Evolutionary conservation across 2,797 vertebrate genomes (phyloP).

Genomic region (Scolopax bukidnonensis): DNA sequence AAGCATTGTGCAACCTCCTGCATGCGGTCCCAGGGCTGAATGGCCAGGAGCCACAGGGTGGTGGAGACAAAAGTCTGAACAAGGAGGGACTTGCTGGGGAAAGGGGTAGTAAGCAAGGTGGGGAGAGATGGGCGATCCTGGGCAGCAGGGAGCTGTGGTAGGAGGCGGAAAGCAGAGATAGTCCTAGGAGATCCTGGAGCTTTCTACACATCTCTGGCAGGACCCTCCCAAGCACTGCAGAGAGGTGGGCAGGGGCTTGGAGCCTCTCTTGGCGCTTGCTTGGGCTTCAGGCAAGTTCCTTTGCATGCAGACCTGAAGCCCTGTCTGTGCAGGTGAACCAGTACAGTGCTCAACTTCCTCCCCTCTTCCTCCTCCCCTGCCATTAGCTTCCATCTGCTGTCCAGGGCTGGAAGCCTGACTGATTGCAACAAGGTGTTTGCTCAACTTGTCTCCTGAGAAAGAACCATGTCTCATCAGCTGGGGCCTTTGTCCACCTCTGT

Average conservation of each 20-base stretch:
- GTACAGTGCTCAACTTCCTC: neutral
- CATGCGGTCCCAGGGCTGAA: fast-evolving
- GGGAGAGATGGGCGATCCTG: neutral
- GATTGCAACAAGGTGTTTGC: neutral
- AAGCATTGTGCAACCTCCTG: neutral
- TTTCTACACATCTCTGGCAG: neutral
- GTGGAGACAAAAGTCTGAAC: neutral
- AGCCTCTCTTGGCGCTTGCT: neutral
- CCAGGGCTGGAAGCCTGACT: neutral
- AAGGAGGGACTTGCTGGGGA: neutral
- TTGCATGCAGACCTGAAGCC: neutral
- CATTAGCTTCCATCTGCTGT: neutral
- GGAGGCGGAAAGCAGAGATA: neutral
- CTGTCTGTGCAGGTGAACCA: neutral
- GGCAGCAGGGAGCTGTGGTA: neutral
- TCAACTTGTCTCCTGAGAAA: neutral
- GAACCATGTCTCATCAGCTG: neutral
- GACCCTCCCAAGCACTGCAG: neutral
- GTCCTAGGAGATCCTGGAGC: neutral
- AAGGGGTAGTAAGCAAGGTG: neutral
- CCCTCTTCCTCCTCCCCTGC: neutral
- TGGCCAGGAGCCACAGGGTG: neutral
- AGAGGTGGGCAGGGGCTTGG: neutral
- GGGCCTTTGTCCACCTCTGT: neutral
- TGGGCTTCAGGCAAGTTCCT: neutral